A percentile compares a stretch with the other conserved stretches of the same genome.
phyloP scores from a whole-genome alignment of 2,113 vertebrate genomes.

The Aspidoscelis tigris region DNA sequence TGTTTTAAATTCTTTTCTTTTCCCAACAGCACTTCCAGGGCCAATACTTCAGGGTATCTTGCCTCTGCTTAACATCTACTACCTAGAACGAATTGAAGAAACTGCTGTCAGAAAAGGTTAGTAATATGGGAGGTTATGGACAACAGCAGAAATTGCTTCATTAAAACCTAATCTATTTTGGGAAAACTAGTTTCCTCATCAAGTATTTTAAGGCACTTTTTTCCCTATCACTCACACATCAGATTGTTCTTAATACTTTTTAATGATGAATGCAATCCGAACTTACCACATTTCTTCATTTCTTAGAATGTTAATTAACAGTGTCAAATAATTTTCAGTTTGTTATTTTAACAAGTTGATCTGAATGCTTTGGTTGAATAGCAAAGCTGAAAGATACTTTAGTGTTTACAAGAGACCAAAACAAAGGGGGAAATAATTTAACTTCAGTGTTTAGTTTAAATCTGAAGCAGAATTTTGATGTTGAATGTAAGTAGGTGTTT shows the following conservation, averaged over 20 bases:
- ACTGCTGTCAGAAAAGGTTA: constrained; percentile 83
- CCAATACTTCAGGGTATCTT: constrained; percentile 84
- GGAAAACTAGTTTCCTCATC: not conserved
- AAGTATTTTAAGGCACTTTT: not conserved
- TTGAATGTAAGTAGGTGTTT: not conserved
- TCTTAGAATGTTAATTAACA: not conserved
- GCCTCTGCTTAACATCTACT: constrained; percentile 84
- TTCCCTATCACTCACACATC: not conserved
- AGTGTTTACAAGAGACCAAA: not conserved
- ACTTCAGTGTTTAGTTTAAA: not conserved
- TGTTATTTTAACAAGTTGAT: not conserved
- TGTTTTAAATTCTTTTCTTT: constrained; percentile 46
- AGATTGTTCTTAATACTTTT: not conserved
- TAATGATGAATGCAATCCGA: not conserved
- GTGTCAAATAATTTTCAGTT: not conserved
- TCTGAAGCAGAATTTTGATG: not conserved
- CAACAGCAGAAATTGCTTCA: not conserved
- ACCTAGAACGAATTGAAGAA: constrained; percentile 83
- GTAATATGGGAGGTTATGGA: constrained; percentile 13
- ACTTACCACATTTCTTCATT: not conserved
- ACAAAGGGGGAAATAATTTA: not conserved
- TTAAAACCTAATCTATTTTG: not conserved
- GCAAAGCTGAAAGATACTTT: not conserved
- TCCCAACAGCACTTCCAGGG: constrained; percentile 79
- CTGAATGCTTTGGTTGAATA: not conserved